These are phyloP conservation scores for Drosophila borborema DNA, from an alignment of 2,888 invertebrate genomes.

Conservation along the genomic window DNA sequence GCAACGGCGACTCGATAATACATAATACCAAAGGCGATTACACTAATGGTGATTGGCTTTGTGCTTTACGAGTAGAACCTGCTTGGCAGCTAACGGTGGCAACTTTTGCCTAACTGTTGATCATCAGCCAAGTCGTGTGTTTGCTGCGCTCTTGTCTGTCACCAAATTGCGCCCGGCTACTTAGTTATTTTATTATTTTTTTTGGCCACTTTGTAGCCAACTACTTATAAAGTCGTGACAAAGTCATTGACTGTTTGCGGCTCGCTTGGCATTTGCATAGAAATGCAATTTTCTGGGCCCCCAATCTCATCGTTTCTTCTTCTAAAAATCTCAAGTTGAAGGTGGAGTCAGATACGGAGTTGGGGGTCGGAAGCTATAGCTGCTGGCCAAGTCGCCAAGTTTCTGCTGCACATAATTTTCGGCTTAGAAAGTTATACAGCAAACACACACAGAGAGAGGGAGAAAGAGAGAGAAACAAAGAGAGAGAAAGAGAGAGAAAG, in stretches of 20 bases:
- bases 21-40: slow-evolving; percentile 78
- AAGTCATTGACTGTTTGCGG: slow-evolving; percentile 78
- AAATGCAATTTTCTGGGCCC: slow-evolving; percentile 76
- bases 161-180: slow-evolving; percentile 29
- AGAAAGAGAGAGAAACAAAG: background rate
- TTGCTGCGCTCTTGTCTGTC: slow-evolving; percentile 32
- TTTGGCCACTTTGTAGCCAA: slow-evolving; percentile 62
- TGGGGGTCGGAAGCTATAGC: slow-evolving; percentile 2
- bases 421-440: slow-evolving; percentile 75
- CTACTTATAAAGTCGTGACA: slow-evolving; percentile 80
- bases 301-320: slow-evolving; percentile 2
- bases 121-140: slow-evolving; percentile 64
- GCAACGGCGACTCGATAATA: slow-evolving; percentile 61
- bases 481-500: background rate
- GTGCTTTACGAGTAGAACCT: slow-evolving; percentile 62
- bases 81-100: slow-evolving; percentile 60
- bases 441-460: slow-evolving; percentile 13
- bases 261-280: slow-evolving; percentile 73
- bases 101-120: slow-evolving; percentile 77
- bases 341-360: slow-evolving; percentile 1
- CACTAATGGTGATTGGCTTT: slow-evolving; percentile 80
- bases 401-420: slow-evolving; percentile 72
- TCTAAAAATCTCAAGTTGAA: slow-evolving; percentile 12
- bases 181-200: slow-evolving; percentile 3
- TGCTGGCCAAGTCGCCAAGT: slow-evolving; percentile 41